phyloP scores from a whole-genome alignment of 2,888 invertebrate genomes.

The Diarsia rubi region DNA sequence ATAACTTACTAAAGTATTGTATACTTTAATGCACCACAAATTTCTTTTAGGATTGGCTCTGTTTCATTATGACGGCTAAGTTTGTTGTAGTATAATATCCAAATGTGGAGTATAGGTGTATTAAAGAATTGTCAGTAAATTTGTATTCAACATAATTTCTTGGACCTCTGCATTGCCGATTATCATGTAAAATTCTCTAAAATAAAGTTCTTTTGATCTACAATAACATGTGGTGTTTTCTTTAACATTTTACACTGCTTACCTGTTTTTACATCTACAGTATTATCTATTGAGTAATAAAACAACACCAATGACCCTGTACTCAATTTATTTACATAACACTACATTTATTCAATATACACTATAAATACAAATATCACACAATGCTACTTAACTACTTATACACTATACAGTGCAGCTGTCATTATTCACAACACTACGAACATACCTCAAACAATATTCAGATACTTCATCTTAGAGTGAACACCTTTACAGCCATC shows the following conservation, averaged over 20 bases:
- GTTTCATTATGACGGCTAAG: conserved; percentile 83
- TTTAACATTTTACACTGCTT: conserved; percentile 13
- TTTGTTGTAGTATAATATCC: conserved; percentile 87
- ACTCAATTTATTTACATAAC: conserved; percentile 42
- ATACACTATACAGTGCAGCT: conserved; percentile 30
- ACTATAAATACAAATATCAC: conserved; percentile 18
- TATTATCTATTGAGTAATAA: conserved; percentile 36
- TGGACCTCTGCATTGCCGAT: conserved; percentile 90
- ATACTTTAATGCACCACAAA: conserved; percentile 81
- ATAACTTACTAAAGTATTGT: conserved; percentile 78
- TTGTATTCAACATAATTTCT: conserved; percentile 89
- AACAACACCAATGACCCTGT: conserved; percentile 33
- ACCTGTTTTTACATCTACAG: not conserved
- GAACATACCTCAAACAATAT: conserved; percentile 71
- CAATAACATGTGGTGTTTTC: conserved; percentile 59
- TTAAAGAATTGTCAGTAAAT: conserved; percentile 87
- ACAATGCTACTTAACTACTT: conserved; percentile 25
- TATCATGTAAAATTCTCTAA: conserved; percentile 90
- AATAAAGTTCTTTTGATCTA: conserved; percentile 92
- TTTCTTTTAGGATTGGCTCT: conserved; percentile 82
- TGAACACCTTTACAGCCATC: conserved; percentile 89
- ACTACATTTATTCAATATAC: conserved; percentile 21
- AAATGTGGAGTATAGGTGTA: conserved; percentile 87
- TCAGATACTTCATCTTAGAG: conserved; percentile 83
- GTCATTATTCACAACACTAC: conserved; percentile 27